Conservation (phyloP, 2,113 vertebrate genomes). For the Phoenicopterus ruber region DNA sequence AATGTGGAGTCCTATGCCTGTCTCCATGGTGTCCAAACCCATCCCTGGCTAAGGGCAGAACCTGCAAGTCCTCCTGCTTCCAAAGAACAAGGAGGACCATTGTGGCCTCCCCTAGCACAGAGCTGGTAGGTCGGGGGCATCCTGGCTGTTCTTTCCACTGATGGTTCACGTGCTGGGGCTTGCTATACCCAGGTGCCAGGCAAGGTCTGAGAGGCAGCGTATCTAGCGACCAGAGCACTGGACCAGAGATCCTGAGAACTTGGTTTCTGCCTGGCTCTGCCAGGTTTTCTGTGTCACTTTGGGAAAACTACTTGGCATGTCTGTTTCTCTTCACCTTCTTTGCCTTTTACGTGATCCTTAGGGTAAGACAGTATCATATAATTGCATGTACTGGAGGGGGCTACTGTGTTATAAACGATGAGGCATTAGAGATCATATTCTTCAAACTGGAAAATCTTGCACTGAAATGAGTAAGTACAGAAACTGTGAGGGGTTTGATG, state of each 20-base stretch:
- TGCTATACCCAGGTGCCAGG: not conserved
- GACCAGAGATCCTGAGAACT: not conserved
- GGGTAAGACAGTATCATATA: not conserved
- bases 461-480: not conserved
- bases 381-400: not conserved
- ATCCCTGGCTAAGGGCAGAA: not conserved
- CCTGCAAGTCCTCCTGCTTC: not conserved
- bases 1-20: not conserved
- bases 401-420: not conserved
- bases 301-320: not conserved
- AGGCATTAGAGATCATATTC: not conserved
- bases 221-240: not conserved
- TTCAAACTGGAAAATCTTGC: not conserved
- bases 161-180: not conserved
- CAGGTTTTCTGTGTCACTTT: not conserved
- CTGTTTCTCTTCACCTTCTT: not conserved
- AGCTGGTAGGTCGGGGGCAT: fast-evolving
- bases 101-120: not conserved
- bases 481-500: not conserved
- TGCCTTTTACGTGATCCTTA: not conserved
- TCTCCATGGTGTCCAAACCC: not conserved
- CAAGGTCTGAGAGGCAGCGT: not conserved
- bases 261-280: not conserved
- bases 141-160: not conserved
- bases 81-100: not conserved